Evolutionary conservation across 2,888 invertebrate species (phyloP).

Genomic region (Tenthredo notha): DNA sequence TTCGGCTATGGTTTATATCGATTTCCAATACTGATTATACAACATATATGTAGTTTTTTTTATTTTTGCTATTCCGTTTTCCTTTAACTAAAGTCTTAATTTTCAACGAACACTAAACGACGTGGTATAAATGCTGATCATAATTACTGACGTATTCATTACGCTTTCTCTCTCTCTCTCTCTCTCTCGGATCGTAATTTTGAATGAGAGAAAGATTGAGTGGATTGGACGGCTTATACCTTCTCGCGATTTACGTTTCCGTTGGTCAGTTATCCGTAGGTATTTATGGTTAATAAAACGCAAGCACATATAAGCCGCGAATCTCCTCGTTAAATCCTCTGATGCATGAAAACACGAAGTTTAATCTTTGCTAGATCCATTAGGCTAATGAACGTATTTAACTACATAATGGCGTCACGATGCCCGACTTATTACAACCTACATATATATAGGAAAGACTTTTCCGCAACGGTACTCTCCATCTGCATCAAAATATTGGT

Average conservation of each 20-base stretch:
- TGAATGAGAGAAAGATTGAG: conserved; percentile 22
- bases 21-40: not conserved
- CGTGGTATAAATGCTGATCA: not conserved
- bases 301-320: conserved; percentile 17
- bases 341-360: conserved; percentile 48
- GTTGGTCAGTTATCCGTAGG: not conserved
- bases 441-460: not conserved
- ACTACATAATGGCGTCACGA: conserved; percentile 29
- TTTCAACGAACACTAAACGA: not conserved
- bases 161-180: not conserved
- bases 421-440: not conserved
- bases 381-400: conserved; percentile 50
- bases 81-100: not conserved
- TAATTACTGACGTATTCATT: conserved; percentile 27
- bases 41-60: not conserved
- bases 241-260: conserved; percentile 34
- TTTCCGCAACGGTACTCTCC: not conserved
- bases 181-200: conserved; percentile 9
- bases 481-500: not conserved
- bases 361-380: conserved; percentile 52
- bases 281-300: conserved; percentile 48
- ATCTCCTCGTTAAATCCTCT: conserved; percentile 47
- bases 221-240: conserved; percentile 25
- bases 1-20: not conserved
- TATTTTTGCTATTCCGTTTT: not conserved